phyloP scores from a whole-genome alignment of 2,113 vertebrate species.

The Halcyon malimbica region DNA sequence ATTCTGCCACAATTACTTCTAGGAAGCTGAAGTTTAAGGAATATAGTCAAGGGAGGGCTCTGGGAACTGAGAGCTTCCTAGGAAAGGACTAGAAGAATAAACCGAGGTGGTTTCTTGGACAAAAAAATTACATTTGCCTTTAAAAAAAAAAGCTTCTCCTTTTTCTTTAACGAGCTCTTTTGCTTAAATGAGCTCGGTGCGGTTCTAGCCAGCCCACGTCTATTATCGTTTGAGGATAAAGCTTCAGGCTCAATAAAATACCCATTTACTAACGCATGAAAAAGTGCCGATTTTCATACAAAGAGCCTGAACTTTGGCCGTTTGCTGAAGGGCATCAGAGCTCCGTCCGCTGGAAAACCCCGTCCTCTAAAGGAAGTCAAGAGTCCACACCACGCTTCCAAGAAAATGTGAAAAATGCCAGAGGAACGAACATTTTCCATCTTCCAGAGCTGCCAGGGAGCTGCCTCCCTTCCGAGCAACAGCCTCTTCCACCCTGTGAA shows the following conservation, averaged over 20 bases:
- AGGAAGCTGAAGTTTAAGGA: neutral
- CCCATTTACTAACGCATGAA: neutral
- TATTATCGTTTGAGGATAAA: neutral
- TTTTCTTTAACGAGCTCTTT: neutral
- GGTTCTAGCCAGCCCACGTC: neutral
- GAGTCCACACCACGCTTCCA: neutral
- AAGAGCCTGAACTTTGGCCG: neutral
- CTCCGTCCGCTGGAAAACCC: neutral
- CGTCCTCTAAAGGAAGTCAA: neutral
- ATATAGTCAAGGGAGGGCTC: neutral
- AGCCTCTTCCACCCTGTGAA: neutral
- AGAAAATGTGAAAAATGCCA: neutral
- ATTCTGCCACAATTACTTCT: neutral
- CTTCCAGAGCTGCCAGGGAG: neutral
- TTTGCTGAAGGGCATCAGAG: neutral
- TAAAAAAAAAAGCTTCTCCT: neutral
- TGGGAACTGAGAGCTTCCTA: neutral
- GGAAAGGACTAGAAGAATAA: neutral
- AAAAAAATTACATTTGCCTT: neutral
- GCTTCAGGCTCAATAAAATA: neutral
- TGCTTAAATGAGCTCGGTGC: neutral
- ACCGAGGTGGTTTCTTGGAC: neutral
- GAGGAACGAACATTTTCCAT: neutral
- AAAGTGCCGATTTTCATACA: neutral
- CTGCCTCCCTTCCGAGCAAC: neutral